A percentile compares a stretch with the other conserved stretches of the same genome.
These are phyloP conservation scores for Hirundo rustica DNA, from an alignment of 2,797 vertebrate genomes.

Conservation along the genomic window DNA sequence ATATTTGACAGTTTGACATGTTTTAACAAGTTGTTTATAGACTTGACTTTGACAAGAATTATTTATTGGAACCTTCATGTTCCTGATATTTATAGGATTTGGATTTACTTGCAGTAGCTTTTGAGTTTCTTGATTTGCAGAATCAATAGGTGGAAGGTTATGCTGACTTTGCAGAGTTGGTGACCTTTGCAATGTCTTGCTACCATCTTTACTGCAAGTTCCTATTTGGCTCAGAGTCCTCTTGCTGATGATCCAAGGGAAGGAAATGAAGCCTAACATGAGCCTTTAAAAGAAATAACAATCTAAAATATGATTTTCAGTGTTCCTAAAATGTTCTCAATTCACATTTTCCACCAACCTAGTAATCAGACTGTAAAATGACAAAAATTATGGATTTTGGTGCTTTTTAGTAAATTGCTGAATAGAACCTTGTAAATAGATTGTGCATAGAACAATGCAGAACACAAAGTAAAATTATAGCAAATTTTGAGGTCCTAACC, in stretches of 20 bases:
- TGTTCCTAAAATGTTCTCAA: neutral
- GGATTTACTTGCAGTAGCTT: slow-evolving; percentile 17
- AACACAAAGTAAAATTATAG: neutral
- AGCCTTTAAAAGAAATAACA: neutral
- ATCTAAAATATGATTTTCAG: neutral
- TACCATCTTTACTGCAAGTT: neutral
- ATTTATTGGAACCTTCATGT: slow-evolving; percentile 20
- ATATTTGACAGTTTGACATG: slow-evolving; percentile 13
- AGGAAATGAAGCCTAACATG: neutral
- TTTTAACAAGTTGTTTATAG: slow-evolving; percentile 40
- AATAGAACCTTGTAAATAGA: neutral
- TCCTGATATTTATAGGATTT: slow-evolving; percentile 31
- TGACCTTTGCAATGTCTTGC: neutral
- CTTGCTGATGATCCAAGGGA: neutral
- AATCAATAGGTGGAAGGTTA: slow-evolving; percentile 13
- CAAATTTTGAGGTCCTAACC: neutral
- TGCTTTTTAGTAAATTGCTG: neutral
- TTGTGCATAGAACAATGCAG: neutral
- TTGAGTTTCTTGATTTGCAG: slow-evolving; percentile 8
- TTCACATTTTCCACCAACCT: neutral
- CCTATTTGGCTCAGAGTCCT: neutral
- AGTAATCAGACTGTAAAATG: neutral
- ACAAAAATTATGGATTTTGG: neutral
- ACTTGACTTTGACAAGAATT: neutral
- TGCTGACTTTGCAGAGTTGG: slow-evolving; percentile 7